Evolutionary conservation across 2,888 invertebrate genomes (phyloP).

Genomic region (Cryptosula pallasiana): DNA sequence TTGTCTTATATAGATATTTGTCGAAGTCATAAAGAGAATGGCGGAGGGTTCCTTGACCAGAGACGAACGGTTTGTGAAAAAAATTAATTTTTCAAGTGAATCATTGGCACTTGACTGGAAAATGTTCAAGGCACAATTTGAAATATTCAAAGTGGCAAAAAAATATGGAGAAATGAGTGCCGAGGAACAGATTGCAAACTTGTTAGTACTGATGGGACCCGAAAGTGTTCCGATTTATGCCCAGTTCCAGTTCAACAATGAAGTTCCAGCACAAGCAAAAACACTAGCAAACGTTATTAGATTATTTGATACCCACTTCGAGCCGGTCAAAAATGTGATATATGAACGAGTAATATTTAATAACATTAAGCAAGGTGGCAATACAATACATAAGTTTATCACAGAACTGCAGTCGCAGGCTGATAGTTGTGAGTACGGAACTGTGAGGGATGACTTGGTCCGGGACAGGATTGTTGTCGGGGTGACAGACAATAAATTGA

Average conservation of each 20-base stretch:
- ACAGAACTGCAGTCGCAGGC: not conserved
- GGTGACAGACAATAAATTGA: not conserved
- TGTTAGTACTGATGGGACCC: not conserved
- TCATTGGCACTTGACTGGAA: no score
- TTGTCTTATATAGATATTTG: no score
- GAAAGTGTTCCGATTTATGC: not conserved
- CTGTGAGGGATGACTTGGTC: not conserved
- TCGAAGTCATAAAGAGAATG: no score
- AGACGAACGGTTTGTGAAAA: no score
- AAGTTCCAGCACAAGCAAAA: not conserved
- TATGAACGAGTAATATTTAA: not conserved
- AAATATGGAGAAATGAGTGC: not conserved
- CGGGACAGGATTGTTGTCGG: not conserved
- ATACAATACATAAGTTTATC: not conserved
- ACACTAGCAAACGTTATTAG: not conserved
- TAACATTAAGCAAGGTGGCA: not conserved
- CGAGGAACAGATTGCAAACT: not conserved
- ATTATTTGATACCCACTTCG: not conserved
- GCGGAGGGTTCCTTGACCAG: no score
- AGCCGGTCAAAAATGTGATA: not conserved
- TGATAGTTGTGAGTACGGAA: constrained; percentile 2
- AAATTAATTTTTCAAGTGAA: no score
- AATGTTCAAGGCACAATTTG: no score
- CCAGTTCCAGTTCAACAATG: not conserved
- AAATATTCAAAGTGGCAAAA: no score